A percentile compares a stretch with the other conserved stretches of the same genome.
phyloP scores from a whole-genome alignment of 2,888 invertebrate species.

The Amiota minor region DNA sequence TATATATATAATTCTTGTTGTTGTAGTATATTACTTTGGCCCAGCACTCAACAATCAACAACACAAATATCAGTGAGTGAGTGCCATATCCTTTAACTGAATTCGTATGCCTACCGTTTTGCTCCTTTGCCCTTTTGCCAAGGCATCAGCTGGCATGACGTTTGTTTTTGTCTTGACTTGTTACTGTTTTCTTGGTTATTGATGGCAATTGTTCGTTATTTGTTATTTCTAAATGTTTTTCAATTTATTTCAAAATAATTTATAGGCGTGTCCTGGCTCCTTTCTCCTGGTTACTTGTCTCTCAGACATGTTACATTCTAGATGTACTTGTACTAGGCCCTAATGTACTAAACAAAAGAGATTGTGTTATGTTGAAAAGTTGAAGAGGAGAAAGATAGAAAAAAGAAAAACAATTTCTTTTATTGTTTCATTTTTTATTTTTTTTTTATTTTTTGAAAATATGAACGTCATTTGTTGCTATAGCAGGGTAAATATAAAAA shows the following conservation, averaged over 20 bases:
- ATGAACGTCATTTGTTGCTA: slow-evolving; percentile 20
- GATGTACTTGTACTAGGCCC: no score
- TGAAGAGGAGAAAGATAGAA: background rate
- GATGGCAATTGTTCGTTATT: slow-evolving; percentile 47
- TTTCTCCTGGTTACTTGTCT: background rate
- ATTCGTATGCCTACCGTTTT: background rate
- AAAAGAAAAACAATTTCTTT: no score
- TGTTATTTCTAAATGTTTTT: slow-evolving; percentile 63
- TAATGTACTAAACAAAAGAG: no score
- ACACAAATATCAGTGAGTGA: background rate
- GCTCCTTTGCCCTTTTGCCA: background rate
- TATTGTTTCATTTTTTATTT: background rate
- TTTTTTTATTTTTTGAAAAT: slow-evolving; percentile 14
- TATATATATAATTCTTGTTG: background rate
- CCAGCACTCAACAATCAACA: background rate
- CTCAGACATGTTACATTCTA: no score
- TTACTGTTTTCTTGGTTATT: slow-evolving; percentile 55
- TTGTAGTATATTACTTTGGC: background rate
- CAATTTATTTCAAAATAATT: slow-evolving; percentile 65
- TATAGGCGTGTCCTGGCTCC: slow-evolving; percentile 51
- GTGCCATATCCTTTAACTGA: background rate
- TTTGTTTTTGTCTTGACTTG: slow-evolving; percentile 18
- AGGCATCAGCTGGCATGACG: slow-evolving; percentile 54
- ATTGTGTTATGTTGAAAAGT: background rate
- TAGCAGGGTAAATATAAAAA: background rate